Base-by-base conservation (phyloP, 2,113 vertebrate species). In the Vulpes ferrilata region DNA sequence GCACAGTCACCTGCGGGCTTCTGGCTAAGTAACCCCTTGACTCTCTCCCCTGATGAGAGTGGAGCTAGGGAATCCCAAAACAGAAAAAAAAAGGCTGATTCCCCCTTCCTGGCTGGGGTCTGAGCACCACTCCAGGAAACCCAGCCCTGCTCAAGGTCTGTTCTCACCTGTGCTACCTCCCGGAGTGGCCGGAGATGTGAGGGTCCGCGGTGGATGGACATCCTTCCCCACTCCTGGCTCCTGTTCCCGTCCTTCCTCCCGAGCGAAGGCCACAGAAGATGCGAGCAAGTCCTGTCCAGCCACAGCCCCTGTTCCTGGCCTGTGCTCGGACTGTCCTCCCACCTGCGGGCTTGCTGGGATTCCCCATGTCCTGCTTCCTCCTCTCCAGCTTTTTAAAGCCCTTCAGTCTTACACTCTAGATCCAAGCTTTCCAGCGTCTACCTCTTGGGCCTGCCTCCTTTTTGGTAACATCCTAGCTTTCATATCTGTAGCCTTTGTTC, bases 81-180 rank as follows among this genome's bases (percentile, higher is more conserved):
- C 15, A 60, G 17, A 30, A 57, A 81, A 43, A 43, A 43, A 91
- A 64, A 2, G 0, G 9, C 13, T 57, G 5, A 51, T 95, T 79
- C 85, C 22, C 43, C 65, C 23, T 48, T 59, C 38, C 5, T 74
- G 3, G 43, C 48, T 90, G 13, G 15, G 17, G 10, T 2, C 30
- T 62, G 27, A 32, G 12, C 32, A 12, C 4, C 1, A 7, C 38
- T 95, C 30, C 32, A 88, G 65, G 76, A 88, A 87, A 78, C 15
- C 0, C 16, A 76, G 12, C 22, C 1, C 12, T 74, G 5, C 6
- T 30, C 6, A 23, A 3, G 57, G 8, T 69, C 32, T n/a, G 0
- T 85, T 64, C 83, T 74, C 22, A 32, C 30, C 4, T 25, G 0
- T 30, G 9, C 48, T 25, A 19, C 8, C 11, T 82, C 2, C 15